A percentile compares a stretch with the other conserved stretches of the same genome.
These are phyloP conservation scores for Eupithecia pulchellata DNA, from an alignment of 2,888 invertebrate genomes.

Conservation along the genomic window DNA sequence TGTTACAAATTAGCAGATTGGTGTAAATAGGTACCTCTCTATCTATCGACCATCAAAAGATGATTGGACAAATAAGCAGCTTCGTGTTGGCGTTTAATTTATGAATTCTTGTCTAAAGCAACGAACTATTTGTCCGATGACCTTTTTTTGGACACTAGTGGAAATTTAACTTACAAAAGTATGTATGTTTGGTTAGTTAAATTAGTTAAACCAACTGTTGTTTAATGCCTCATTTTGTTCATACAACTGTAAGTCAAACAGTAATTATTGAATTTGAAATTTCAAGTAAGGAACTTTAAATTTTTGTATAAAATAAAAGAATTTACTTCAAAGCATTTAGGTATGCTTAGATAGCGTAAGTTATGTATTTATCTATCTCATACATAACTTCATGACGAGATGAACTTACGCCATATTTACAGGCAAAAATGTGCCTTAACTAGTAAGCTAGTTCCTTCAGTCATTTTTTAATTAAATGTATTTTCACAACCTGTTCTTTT, in stretches of 20 bases:
- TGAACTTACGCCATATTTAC: conserved; percentile 53
- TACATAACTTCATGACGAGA: conserved; percentile 20
- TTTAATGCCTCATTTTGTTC: background rate
- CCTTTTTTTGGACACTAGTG: no score
- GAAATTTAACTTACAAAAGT: no score
- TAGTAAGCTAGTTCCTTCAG: conserved; percentile 71
- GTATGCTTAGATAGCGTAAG: background rate
- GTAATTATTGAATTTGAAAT: background rate
- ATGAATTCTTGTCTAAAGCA: no score
- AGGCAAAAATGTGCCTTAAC: conserved; percentile 66
- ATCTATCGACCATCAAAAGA: no score
- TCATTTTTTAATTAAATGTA: conserved; percentile 69
- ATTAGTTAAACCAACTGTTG: background rate
- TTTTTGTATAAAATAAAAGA: background rate
- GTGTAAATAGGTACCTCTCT: no score
- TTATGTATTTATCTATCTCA: conserved; percentile 1
- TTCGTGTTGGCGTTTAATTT: no score
- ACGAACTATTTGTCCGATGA: no score
- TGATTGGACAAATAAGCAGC: no score
- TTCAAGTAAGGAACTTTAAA: background rate
- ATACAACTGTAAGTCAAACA: background rate
- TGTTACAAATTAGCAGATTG: no score
- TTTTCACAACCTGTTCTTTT: conserved; percentile 59
- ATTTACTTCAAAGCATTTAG: background rate
- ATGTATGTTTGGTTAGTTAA: no score